Conservation (phyloP, 92 coral and sea anemone genomes). For the Epizoanthus illoricatus region DNA sequence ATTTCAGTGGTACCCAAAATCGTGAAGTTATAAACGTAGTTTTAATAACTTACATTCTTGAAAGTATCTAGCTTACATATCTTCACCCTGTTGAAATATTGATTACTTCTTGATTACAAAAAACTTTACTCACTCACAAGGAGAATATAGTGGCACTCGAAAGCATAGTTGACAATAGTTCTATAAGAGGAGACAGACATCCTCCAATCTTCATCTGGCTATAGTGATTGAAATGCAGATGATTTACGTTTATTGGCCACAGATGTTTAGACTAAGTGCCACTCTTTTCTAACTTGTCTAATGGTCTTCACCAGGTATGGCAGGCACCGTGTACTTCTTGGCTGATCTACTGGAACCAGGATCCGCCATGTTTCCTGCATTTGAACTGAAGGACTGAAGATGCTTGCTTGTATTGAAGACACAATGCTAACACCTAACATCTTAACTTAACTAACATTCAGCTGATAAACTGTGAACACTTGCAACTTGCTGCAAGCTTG, state of each 20-base stretch:
- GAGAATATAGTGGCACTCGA: too few relatives aligned
- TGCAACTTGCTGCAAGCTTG: too few relatives aligned
- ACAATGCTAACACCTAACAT: background rate
- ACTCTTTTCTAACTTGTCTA: background rate
- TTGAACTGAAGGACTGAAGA: slow-evolving; percentile 59
- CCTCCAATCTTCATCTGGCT: background rate
- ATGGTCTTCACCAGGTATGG: slow-evolving; percentile 70
- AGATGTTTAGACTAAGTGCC: background rate
- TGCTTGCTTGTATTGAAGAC: background rate
- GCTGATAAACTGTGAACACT: too few relatives aligned
- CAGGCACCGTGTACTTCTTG: slow-evolving; percentile 94
- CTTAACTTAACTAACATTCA: too few relatives aligned
- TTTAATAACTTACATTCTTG: too few relatives aligned
- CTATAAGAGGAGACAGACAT: background rate
- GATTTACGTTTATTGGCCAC: background rate
- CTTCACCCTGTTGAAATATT: too few relatives aligned
- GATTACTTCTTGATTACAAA: too few relatives aligned
- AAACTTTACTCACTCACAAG: too few relatives aligned
- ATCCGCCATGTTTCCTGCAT: slow-evolving; percentile 83
- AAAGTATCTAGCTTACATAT: too few relatives aligned
- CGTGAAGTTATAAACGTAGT: too few relatives aligned
- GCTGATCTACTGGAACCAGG: slow-evolving; percentile 82
- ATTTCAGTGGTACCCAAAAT: too few relatives aligned
- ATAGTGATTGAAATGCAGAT: background rate
- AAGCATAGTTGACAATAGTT: too few relatives aligned